phyloP scores from a whole-genome alignment of 2,888 invertebrate species.

The Geophilus truncorum region DNA sequence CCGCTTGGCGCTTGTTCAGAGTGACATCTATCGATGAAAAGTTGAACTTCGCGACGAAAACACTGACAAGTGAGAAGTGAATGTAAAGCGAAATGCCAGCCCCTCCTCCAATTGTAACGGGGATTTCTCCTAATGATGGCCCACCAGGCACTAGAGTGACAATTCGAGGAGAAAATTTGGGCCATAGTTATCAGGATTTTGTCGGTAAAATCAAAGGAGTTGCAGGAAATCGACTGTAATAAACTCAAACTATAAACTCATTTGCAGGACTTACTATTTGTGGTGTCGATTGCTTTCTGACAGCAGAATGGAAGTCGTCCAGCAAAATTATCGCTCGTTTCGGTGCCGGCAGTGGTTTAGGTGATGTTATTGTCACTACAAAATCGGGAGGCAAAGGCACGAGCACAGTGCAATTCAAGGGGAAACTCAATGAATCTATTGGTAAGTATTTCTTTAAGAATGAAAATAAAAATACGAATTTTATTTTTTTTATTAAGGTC shows the following conservation, averaged over 20 bases:
- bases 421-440: conserved; percentile 49
- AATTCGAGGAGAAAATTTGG: conserved; percentile 92
- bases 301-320: conserved; percentile 95
- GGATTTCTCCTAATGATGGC: conserved; percentile 97
- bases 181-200: conserved; percentile 75
- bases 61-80: background rate
- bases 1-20: background rate
- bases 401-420: conserved; percentile 82
- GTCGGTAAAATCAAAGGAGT: conserved; percentile 58
- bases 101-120: conserved; percentile 76
- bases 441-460: conserved; percentile 42
- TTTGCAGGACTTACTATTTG: conserved; percentile 84
- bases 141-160: conserved; percentile 93
- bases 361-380: conserved; percentile 87
- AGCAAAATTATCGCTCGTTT: conserved; percentile 96
- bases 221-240: too few species aligned
- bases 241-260: conserved; percentile 8
- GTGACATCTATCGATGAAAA: too few species aligned
- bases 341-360: conserved; percentile 76
- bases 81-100: conserved; percentile 30
- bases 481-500: conserved; percentile 55
- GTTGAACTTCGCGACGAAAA: background rate
- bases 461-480: background rate
- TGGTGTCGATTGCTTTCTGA: conserved; percentile 87
- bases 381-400: conserved; percentile 78